These are phyloP conservation scores for Diarsia brunnea DNA, from an alignment of 2,888 invertebrate species.

Conservation along the genomic window DNA sequence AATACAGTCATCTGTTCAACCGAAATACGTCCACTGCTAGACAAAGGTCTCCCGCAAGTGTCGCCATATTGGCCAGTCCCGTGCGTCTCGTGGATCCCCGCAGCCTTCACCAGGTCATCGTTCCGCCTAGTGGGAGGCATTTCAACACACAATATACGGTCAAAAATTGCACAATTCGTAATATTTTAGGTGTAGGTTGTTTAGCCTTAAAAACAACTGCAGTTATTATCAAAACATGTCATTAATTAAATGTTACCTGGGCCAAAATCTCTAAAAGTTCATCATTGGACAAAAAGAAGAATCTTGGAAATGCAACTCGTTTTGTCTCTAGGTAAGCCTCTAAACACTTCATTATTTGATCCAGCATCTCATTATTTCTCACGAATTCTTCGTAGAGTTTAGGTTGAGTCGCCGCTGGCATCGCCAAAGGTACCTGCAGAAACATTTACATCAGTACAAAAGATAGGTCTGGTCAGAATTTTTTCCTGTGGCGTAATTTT, in stretches of 20 bases:
- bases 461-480: neutral
- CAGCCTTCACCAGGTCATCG: no score
- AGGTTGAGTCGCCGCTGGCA: slow-evolving; percentile 94
- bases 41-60: no score
- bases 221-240: neutral
- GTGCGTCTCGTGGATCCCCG: no score
- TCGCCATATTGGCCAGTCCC: no score
- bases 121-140: no score
- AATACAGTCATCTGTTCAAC: neutral
- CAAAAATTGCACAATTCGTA: neutral
- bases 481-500: neutral
- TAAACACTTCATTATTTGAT: slow-evolving; percentile 97
- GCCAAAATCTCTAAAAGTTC: slow-evolving; percentile 97
- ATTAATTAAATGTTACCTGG: slow-evolving; percentile 89
- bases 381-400: slow-evolving; percentile 93
- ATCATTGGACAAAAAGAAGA: slow-evolving; percentile 97
- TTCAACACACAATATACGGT: no score
- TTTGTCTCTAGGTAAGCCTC: slow-evolving; percentile 97
- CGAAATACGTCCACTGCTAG: no score
- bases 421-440: slow-evolving; percentile 92
- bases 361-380: slow-evolving; percentile 94
- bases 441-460: neutral
- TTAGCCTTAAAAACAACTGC: neutral
- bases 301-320: slow-evolving; percentile 96
- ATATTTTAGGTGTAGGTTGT: neutral